phyloP scores from a whole-genome alignment of 1,140 invertebrate genomes.

The Paraescarpia echinospica region DNA sequence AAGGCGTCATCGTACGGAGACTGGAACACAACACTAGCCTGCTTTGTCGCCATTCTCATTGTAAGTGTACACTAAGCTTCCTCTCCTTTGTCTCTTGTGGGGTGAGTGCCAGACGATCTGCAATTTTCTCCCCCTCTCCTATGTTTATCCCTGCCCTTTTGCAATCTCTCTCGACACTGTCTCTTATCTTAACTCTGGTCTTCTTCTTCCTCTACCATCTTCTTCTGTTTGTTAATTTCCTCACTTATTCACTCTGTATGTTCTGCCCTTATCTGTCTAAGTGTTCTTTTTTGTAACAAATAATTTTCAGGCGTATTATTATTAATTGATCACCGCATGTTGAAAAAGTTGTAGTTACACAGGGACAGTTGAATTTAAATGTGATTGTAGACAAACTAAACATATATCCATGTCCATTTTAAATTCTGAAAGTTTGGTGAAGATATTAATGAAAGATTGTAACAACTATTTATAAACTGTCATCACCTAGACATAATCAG shows the following conservation, averaged over 20 bases:
- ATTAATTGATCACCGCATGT: not conserved
- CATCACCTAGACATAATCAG: not conserved
- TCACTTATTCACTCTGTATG: no score
- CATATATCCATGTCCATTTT: not conserved
- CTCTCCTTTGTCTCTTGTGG: not conserved
- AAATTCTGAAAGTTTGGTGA: not conserved
- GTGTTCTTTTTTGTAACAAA: no score
- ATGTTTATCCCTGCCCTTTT: no score
- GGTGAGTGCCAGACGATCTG: not conserved
- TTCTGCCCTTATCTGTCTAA: no score
- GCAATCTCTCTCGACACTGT: no score
- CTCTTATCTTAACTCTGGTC: not conserved
- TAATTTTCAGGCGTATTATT: not conserved
- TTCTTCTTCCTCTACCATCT: not conserved
- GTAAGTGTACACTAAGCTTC: slow-evolving; percentile 66
- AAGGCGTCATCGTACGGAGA: slow-evolving; percentile 98
- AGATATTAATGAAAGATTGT: not conserved
- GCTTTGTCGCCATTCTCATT: slow-evolving; percentile 97
- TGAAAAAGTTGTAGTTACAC: not conserved
- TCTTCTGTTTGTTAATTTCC: no score
- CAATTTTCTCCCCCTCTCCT: no score
- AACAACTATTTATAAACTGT: not conserved
- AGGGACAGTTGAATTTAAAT: no score
- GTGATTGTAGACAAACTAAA: not conserved
- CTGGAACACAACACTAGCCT: slow-evolving; percentile 98